Conservation (phyloP, 2,113 vertebrate species). For the Gasterosteus nipponicus region DNA sequence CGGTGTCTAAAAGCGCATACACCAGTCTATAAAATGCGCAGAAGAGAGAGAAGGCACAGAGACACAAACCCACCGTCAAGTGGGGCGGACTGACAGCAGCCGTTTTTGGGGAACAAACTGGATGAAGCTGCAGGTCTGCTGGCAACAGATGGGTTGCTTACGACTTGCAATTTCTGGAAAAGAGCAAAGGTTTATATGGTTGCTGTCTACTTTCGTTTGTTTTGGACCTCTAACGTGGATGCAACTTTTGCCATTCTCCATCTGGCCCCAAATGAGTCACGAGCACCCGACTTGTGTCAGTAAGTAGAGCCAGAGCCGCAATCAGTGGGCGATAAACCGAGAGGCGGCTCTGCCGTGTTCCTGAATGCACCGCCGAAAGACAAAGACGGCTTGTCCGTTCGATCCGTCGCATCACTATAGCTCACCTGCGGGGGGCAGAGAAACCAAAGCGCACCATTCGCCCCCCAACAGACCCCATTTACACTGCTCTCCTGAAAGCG, state of each 20-base stretch:
- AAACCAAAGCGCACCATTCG: constrained; percentile 16
- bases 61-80: constrained; percentile 68
- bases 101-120: constrained; percentile 51
- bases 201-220: constrained; percentile 26
- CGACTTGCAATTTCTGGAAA: constrained; percentile 39
- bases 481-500: constrained; percentile 19
- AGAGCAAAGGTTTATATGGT: constrained; percentile 40
- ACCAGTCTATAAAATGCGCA: constrained; percentile 71
- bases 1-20: constrained; percentile 58
- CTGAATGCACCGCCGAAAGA: constrained; percentile 36
- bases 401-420: constrained; percentile 29
- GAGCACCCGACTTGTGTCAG: constrained; percentile 10
- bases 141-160: constrained; percentile 48
- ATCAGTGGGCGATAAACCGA: constrained; percentile 22
- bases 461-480: constrained; percentile 22
- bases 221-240: constrained; percentile 25
- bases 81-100: constrained; percentile 63
- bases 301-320: constrained; percentile 13
- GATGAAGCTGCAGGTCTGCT: constrained; percentile 59
- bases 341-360: constrained; percentile 35
- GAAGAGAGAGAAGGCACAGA: constrained; percentile 80
- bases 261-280: constrained; percentile 1
- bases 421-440: constrained; percentile 36
- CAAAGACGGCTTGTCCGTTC: constrained; percentile 13
- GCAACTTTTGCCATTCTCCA: not conserved